Conservation (phyloP, 2,113 vertebrate species). For the Morone chrysops region DNA sequence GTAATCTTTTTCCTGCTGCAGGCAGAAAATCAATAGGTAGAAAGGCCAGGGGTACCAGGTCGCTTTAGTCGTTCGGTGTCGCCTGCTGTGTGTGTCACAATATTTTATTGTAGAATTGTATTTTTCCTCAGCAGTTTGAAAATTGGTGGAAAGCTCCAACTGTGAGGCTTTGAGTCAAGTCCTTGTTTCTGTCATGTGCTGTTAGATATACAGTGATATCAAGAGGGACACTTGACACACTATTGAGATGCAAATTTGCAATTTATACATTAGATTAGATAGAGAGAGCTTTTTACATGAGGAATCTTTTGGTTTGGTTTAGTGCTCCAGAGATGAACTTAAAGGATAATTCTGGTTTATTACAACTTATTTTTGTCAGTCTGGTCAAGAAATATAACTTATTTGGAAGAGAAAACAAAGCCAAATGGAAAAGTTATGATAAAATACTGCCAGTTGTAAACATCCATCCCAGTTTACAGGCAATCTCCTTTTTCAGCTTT, state of each 20-base stretch:
- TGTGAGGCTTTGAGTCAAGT: conserved; percentile 34
- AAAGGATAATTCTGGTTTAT: not conserved
- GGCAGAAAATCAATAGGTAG: conserved; percentile 62
- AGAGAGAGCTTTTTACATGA: not conserved
- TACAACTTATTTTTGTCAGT: not conserved
- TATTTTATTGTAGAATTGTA: conserved; percentile 25
- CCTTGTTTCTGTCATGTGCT: conserved; percentile 5
- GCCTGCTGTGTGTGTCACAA: conserved; percentile 35
- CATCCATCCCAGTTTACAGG: not conserved
- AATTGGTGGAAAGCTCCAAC: conserved; percentile 14
- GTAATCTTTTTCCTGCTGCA: conserved; percentile 65
- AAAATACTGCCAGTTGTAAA: not conserved
- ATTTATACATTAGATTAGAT: conserved; percentile 15
- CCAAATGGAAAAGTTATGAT: not conserved
- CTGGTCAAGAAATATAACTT: not conserved
- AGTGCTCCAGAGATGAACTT: not conserved
- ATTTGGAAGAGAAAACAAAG: not conserved
- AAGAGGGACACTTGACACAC: not conserved
- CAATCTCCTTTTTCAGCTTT: conserved; percentile 7
- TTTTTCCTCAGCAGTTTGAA: not conserved
- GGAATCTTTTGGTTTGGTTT: not conserved
- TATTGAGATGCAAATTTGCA: conserved; percentile 14
- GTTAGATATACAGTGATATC: not conserved
- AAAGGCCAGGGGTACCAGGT: conserved; percentile 36
- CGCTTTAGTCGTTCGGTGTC: conserved; percentile 28